phyloP scores from a whole-genome alignment of 2,888 invertebrate species.

The Phlogophora meticulosa region DNA sequence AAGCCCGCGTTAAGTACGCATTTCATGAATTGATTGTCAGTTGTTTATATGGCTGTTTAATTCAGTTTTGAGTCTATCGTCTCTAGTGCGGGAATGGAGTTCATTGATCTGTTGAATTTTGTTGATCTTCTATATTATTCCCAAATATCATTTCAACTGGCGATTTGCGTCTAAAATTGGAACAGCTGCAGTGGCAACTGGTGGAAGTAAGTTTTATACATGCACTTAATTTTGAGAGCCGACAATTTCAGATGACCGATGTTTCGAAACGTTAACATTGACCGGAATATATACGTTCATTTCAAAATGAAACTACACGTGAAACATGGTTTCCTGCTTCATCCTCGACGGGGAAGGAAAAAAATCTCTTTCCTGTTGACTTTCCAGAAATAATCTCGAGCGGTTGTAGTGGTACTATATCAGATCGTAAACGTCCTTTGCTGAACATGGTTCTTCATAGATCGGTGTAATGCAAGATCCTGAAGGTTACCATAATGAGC shows the following conservation, averaged over 20 bases:
- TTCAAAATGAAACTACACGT: constrained; percentile 31
- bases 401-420: neutral
- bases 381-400: constrained; percentile 22
- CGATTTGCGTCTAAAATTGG: neutral
- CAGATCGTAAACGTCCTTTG: neutral
- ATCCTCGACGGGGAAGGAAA: constrained; percentile 22
- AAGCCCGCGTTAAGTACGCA: constrained; percentile 16
- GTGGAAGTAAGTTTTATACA: neutral
- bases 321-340: constrained; percentile 40
- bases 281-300: constrained; percentile 45
- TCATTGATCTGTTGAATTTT: neutral
- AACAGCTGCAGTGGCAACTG: neutral
- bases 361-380: constrained; percentile 42
- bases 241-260: constrained; percentile 19
- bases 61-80: neutral
- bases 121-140: neutral
- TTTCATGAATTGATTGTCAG: constrained; percentile 24
- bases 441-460: neutral
- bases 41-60: neutral
- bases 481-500: too few species aligned
- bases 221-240: constrained; percentile 32
- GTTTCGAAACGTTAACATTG: constrained; percentile 31
- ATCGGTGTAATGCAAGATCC: too few species aligned
- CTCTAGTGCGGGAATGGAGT: neutral
- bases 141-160: neutral